These are phyloP conservation scores for Galbula dea DNA, from an alignment of 2,113 vertebrate species.

Conservation along the genomic window DNA sequence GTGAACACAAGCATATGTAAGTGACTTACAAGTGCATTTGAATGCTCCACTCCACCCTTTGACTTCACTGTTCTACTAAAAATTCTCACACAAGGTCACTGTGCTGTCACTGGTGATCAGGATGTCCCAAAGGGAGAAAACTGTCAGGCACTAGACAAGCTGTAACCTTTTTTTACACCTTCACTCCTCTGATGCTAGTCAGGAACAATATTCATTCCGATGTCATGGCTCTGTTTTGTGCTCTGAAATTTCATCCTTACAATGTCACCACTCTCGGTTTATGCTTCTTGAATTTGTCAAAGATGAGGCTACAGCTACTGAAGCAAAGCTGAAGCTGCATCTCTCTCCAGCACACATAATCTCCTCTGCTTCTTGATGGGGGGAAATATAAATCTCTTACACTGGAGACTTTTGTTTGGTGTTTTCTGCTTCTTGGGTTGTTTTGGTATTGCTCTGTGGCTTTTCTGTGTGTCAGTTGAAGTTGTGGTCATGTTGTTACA, in stretches of 20 bases:
- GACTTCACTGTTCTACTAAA: neutral
- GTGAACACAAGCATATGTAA: neutral
- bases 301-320: neutral
- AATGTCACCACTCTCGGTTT: constrained; percentile 49
- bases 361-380: neutral
- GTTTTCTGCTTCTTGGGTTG: neutral
- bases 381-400: neutral
- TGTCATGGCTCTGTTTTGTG: constrained; percentile 22
- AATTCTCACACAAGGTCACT: neutral
- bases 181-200: neutral
- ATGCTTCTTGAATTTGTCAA: constrained; percentile 43
- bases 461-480: neutral
- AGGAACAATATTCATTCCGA: constrained; percentile 22
- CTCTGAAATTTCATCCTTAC: constrained; percentile 48
- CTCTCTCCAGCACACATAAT: neutral
- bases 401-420: neutral
- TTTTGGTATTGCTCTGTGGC: neutral
- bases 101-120: neutral
- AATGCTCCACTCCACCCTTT: neutral
- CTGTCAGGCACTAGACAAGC: neutral
- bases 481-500: neutral
- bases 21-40: neutral
- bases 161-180: neutral
- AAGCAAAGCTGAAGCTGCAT: constrained; percentile 25
- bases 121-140: neutral